A percentile compares a stretch with the other conserved stretches of the same genome.
Conservation (phyloP, 1,140 invertebrate genomes). For the Drosophila jambulina region DNA sequence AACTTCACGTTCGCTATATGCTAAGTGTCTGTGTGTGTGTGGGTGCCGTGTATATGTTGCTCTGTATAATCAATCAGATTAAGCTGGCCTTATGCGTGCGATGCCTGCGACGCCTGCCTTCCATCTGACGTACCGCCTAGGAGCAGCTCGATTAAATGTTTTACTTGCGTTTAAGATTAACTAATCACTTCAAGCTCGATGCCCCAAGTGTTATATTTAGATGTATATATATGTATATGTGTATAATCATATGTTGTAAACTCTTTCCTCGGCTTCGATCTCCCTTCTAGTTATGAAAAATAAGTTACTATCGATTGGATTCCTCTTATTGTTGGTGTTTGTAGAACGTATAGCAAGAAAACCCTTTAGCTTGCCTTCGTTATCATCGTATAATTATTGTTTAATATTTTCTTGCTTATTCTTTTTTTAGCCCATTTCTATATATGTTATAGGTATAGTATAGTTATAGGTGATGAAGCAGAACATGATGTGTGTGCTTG, state of each 20-base stretch:
- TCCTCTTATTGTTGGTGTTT: slow-evolving; percentile 62
- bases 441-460: slow-evolving; percentile 76
- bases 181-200: slow-evolving; percentile 70
- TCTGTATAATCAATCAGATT: slow-evolving; percentile 53
- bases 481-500: slow-evolving; percentile 67
- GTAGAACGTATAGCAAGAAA: slow-evolving; percentile 56
- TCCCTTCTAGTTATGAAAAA: slow-evolving; percentile 60
- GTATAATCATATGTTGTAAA: slow-evolving; percentile 73
- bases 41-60: slow-evolving; percentile 38
- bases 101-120: slow-evolving; percentile 7
- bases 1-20: slow-evolving; percentile 64
- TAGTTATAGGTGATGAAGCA: slow-evolving; percentile 68
- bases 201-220: slow-evolving; percentile 68
- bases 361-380: slow-evolving; percentile 40
- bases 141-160: slow-evolving; percentile 46
- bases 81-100: slow-evolving; percentile 17
- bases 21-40: slow-evolving; percentile 50
- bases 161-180: slow-evolving; percentile 77
- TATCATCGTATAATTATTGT: slow-evolving; percentile 59
- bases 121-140: slow-evolving; percentile 6
- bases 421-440: slow-evolving; percentile 60
- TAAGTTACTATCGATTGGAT: slow-evolving; percentile 75
- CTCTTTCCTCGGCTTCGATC: slow-evolving; percentile 48
- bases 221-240: slow-evolving; percentile 63
- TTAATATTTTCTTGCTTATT: slow-evolving; percentile 53